Conservation (phyloP, 2,888 invertebrate species). For the Pseudeuparius sepicola region DNA sequence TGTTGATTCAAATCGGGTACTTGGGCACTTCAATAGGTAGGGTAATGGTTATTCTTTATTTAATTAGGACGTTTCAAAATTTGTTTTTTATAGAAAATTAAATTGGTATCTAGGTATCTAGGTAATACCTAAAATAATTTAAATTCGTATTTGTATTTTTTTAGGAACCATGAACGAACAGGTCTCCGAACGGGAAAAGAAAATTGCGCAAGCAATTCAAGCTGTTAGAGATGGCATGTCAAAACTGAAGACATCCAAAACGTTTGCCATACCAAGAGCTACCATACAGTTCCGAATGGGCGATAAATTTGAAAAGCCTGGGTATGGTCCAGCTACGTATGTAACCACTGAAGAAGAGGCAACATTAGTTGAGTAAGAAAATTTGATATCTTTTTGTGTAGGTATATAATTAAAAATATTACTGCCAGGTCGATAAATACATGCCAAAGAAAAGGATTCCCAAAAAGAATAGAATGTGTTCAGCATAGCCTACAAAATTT, state of each 20-base stretch:
- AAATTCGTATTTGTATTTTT: too few relatives aligned
- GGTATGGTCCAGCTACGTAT: background rate
- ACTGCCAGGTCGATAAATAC: constrained; percentile 8
- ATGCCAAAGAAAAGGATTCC: constrained; percentile 12
- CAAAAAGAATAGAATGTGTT: constrained; percentile 12
- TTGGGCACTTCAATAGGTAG: too few relatives aligned
- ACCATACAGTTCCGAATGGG: constrained; percentile 11
- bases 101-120: too few relatives aligned
- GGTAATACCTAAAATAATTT: too few relatives aligned
- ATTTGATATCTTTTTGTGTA: background rate
- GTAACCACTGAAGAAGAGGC: constrained; percentile 2
- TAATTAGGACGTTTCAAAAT: too few relatives aligned
- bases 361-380: constrained; percentile 3
- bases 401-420: constrained; percentile 1
- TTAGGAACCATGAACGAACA: too few relatives aligned
- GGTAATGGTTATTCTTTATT: too few relatives aligned
- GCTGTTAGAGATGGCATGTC: constrained; percentile 11
- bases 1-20: too few relatives aligned
- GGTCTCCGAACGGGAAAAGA: constrained; percentile 2
- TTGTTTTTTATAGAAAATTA: too few relatives aligned
- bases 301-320: constrained; percentile 5
- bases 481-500: constrained; percentile 12
- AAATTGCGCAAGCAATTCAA: constrained; percentile 9
- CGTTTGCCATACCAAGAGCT: constrained; percentile 9
- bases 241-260: constrained; percentile 11